Evolutionary conservation across 2,888 invertebrate genomes (phyloP), one percentile per base, ranked within the genome.

Genomic region (Pachydiplax longipennis): DNA sequence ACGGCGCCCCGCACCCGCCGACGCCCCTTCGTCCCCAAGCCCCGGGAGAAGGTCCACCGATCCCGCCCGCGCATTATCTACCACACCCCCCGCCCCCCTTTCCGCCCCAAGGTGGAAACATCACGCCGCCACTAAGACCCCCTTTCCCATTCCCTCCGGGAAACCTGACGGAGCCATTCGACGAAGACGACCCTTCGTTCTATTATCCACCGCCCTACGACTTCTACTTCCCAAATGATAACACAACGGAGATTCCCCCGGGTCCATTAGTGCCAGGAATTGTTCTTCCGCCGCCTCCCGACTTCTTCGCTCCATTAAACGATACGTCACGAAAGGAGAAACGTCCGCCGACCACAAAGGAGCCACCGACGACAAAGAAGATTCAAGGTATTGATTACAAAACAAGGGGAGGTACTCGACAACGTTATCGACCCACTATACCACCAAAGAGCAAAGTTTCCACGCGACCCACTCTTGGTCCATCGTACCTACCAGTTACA

Each of bases 181-280:
- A 98, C 95, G 97, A 97, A 94, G 98, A 98, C 94, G 98, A 98
- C 95, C 98, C 98, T 93, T 97, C 98, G 92, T 96, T 98, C 91
- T 98, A 98, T 93, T 98, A 98, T 95, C 98, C 98, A 93, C 98
- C 98, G 93, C 97, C 98, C 22, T 98, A 98, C 95, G 98, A 97
- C 94, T 97, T 97, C 95, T 96, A 97, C 92, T 98, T 97, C 94
- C 96, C 96, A 93, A 96, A 95, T 93, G 97, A 97, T 93, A 97
- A 98, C 94, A 95, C 96, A 80, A 96, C 96, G 87, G 94, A 95
- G 18, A 97, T 98, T 61, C 96, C 97, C 81, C 97, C 98, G 0
- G 98, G 98, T 83, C 98, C 98, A 0, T 94, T 98, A 91, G 98
- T 98, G 12, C 98, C 98, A 4, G 98, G 98, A 90, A 98, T 98